Evolutionary conservation across 30 jellyfish, hydroid and myxozoan genomes (phyloP).

Genomic region (Aurelia aurita complex sp. Pacific): DNA sequence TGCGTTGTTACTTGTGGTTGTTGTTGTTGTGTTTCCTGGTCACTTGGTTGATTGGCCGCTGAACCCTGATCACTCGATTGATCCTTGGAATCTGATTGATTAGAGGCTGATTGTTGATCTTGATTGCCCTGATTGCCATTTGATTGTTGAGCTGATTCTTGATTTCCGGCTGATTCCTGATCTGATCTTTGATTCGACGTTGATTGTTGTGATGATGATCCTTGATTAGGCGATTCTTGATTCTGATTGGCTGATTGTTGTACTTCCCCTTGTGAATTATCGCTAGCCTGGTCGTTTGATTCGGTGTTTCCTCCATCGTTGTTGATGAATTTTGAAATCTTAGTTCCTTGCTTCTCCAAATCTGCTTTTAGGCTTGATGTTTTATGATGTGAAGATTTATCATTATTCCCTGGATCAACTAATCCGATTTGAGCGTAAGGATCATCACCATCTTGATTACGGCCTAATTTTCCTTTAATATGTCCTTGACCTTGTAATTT

Average conservation of each 20-base stretch:
- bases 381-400: constrained; percentile 57
- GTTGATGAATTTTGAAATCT: constrained; percentile 20
- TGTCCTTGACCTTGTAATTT: constrained; percentile 34
- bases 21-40: constrained; percentile 33
- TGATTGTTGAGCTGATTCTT: constrained; percentile 25
- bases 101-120: constrained; percentile 29
- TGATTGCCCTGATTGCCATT: neutral
- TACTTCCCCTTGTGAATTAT: neutral
- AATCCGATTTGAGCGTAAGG: constrained; percentile 85
- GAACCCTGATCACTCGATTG: constrained; percentile 29
- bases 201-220: constrained; percentile 19
- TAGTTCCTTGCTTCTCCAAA: constrained; percentile 29
- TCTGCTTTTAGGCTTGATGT: constrained; percentile 53
- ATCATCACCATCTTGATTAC: constrained; percentile 25
- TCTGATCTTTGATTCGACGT: constrained; percentile 7
- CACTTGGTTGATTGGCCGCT: constrained; percentile 18
- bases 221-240: constrained; percentile 44
- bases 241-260: constrained; percentile 5
- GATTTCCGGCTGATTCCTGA: constrained; percentile 11
- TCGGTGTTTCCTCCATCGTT: neutral
- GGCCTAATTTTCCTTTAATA: constrained; percentile 12
- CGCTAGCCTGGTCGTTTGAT: neutral
- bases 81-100: neutral
- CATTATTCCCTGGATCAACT: constrained; percentile 73
- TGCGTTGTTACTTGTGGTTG: constrained; percentile 22